Evolutionary conservation across 2,797 vertebrate species (phyloP).

Genomic region (Propithecus perrieri): DNA sequence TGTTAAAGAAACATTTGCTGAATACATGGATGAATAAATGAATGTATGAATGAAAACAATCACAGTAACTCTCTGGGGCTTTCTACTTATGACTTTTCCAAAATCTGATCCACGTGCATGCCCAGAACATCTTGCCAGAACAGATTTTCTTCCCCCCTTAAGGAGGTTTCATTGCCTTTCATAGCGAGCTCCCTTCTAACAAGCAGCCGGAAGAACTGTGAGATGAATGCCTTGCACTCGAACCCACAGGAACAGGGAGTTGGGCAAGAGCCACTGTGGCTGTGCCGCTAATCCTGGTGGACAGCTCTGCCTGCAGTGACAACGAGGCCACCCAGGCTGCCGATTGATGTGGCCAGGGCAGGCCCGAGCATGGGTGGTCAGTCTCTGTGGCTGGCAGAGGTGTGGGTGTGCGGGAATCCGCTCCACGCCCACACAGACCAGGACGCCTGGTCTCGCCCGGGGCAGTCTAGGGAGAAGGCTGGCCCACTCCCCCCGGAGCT

Average conservation of each 20-base stretch:
- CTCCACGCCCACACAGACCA: constrained; percentile 33
- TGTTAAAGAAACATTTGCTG: not conserved
- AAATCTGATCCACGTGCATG: not conserved
- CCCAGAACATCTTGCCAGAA: not conserved
- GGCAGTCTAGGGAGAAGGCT: not conserved
- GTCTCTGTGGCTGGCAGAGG: constrained; percentile 30
- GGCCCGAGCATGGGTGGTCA: constrained; percentile 53
- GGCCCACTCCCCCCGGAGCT: not conserved
- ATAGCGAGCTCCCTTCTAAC: not conserved
- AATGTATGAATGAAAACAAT: not conserved
- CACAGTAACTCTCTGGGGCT: not conserved
- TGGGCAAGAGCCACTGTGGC: constrained; percentile 8
- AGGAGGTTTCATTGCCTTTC: not conserved
- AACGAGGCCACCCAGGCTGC: constrained; percentile 71
- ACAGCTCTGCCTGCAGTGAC: constrained; percentile 64
- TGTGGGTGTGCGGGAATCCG: constrained; percentile 68
- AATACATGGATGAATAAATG: not conserved
- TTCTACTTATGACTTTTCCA: not conserved
- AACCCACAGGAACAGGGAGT: constrained; percentile 47
- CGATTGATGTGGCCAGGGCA: constrained; percentile 66
- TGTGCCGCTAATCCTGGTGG: constrained; percentile 46
- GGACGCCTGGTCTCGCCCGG: constrained; percentile 20
- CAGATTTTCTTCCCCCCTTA: not conserved
- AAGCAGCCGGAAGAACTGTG: not conserved
- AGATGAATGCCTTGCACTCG: not conserved